Percentiles rank a stretch among this genome's conserved stretches.
These are phyloP conservation scores for Petrocephalus microphthalmus DNA, from an alignment of 2,113 vertebrate genomes.

Conservation along the genomic window DNA sequence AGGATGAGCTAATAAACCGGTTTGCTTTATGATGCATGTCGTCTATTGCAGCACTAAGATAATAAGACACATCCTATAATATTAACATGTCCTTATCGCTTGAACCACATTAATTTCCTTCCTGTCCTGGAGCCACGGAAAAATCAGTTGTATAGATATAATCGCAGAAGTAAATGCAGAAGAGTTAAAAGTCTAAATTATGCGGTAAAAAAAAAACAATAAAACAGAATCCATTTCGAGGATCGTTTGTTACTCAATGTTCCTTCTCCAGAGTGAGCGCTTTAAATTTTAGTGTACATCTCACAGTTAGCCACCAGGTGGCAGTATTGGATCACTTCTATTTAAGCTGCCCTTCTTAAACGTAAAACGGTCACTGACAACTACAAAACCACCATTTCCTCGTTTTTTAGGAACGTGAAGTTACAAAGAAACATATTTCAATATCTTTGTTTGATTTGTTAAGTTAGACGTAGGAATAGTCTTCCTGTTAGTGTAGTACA, in stretches of 20 bases:
- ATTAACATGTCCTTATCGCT: neutral
- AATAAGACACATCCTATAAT: neutral
- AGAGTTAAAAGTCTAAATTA: neutral
- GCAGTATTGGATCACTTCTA: slow-evolving; percentile 31
- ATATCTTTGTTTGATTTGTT: neutral
- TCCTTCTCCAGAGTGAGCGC: neutral
- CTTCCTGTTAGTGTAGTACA: too few species aligned
- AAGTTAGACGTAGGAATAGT: neutral
- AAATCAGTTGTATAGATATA: neutral
- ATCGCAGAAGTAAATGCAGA: neutral
- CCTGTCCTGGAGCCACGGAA: neutral
- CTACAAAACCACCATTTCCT: neutral
- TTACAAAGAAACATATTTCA: neutral
- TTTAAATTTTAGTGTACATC: slow-evolving; percentile 11
- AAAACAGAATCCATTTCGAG: neutral
- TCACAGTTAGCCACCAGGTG: slow-evolving; percentile 42
- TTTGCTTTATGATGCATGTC: neutral
- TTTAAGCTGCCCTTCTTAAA: neutral
- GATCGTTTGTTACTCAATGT: neutral
- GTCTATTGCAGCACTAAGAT: neutral
- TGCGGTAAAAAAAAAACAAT: neutral
- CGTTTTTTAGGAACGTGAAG: neutral
- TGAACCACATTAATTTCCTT: neutral
- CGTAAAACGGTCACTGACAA: neutral
- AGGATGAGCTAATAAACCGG: neutral